These are phyloP conservation scores for Cyanoderma ruficeps DNA, from an alignment of 2,113 vertebrate species.

Conservation along the genomic window DNA sequence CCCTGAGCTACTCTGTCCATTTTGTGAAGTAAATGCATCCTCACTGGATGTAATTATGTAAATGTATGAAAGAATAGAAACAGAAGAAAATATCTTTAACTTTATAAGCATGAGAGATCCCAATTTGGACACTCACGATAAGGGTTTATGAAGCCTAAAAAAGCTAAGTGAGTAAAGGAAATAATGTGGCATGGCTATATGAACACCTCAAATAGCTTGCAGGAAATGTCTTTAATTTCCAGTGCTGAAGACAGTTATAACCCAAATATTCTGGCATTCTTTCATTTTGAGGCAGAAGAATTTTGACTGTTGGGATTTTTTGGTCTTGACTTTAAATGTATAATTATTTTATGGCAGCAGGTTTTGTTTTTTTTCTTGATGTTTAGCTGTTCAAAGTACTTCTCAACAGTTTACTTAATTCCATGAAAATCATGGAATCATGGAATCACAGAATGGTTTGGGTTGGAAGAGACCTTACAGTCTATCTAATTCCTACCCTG, in stretches of 20 bases:
- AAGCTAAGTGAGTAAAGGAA: slow-evolving; percentile 10
- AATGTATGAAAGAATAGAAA: slow-evolving; percentile 7
- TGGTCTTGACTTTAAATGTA: neutral
- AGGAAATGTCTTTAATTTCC: neutral
- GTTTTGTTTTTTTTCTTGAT: neutral
- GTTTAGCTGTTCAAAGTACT: neutral
- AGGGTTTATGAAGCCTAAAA: slow-evolving; percentile 31
- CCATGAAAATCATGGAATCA: neutral
- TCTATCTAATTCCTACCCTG: neutral
- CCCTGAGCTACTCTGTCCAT: neutral
- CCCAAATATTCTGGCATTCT: neutral
- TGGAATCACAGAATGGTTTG: neutral
- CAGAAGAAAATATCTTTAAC: neutral
- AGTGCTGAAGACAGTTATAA: neutral
- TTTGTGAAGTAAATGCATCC: neutral
- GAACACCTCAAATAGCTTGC: neutral
- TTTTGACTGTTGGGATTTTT: neutral
- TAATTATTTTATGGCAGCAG: neutral
- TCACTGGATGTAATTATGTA: neutral
- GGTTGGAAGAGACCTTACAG: neutral
- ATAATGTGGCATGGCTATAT: neutral
- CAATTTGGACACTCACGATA: neutral
- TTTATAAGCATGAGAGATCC: neutral
- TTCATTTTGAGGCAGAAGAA: neutral
- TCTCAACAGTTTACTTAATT: neutral